Evolutionary conservation across 2,888 invertebrate genomes (phyloP).

Genomic region (Erpobdella octoculata): DNA sequence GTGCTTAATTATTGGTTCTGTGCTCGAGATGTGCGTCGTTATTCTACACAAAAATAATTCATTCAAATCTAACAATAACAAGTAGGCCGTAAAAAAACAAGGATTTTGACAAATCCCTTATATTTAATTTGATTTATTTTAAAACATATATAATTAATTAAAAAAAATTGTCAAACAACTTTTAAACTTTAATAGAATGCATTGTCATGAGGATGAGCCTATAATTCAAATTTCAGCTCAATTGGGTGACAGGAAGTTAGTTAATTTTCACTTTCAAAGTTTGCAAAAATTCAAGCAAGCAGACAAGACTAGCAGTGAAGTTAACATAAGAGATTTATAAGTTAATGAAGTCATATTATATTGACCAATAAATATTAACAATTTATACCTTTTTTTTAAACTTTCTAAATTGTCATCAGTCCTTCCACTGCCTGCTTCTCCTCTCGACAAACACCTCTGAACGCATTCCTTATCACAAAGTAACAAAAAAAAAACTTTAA

Average conservation of each 20-base stretch:
- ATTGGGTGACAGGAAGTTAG: background rate
- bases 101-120: too few species aligned
- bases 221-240: too few species aligned
- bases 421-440: constrained; percentile 73
- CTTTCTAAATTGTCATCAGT: constrained; percentile 87
- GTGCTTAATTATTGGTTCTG: constrained; percentile 79
- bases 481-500: background rate
- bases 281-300: too few species aligned
- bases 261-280: background rate
- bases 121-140: background rate
- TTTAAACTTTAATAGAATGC: too few species aligned
- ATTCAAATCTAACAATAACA: background rate
- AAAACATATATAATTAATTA: background rate
- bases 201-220: too few species aligned
- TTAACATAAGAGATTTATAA: too few species aligned
- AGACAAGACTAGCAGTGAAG: too few species aligned
- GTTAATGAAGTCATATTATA: background rate
- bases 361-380: background rate
- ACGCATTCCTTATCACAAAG: constrained; percentile 70
- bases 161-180: too few species aligned
- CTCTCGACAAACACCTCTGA: constrained; percentile 74
- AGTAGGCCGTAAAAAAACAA: too few species aligned
- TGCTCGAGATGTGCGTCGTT: constrained; percentile 73
- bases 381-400: constrained; percentile 64
- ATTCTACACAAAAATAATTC: constrained; percentile 54